A percentile compares a stretch with the other conserved stretches of the same genome.
Conservation (phyloP, 1,140 invertebrate genomes). For the Psix sp. region DNA sequence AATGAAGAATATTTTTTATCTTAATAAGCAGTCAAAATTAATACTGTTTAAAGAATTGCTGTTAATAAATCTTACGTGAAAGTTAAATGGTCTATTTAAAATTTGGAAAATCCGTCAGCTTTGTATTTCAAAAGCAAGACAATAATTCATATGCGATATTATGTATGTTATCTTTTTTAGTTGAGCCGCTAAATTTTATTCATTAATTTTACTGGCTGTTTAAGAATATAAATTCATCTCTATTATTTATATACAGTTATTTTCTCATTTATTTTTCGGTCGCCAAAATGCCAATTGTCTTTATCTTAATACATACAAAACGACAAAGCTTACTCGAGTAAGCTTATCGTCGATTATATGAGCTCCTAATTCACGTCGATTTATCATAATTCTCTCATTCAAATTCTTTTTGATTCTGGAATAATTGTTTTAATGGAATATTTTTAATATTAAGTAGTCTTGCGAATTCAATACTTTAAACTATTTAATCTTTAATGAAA, state of each 20-base stretch:
- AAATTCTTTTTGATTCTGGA: no score
- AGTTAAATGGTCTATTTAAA: not conserved
- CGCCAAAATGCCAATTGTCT: slow-evolving; percentile 21
- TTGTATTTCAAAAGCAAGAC: not conserved
- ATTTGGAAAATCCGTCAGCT: slow-evolving; percentile 1
- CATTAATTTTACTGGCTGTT: slow-evolving; percentile 21
- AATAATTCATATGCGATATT: slow-evolving; percentile 6
- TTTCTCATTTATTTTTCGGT: slow-evolving; percentile 12
- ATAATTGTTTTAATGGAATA: no score
- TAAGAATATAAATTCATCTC: slow-evolving; percentile 34
- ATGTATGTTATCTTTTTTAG: slow-evolving; percentile 1
- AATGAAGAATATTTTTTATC: no score
- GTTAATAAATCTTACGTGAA: no score
- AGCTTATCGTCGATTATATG: no score
- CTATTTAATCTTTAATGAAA: no score
- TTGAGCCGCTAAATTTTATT: slow-evolving; percentile 5
- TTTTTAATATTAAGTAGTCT: no score
- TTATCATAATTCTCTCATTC: no score
- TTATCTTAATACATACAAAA: slow-evolving; percentile 14
- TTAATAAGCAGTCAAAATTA: no score
- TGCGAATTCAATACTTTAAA: no score
- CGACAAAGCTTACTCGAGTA: not conserved
- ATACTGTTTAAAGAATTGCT: no score
- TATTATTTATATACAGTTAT: slow-evolving; percentile 6
- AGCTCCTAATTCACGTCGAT: no score